A percentile compares a stretch with the other conserved stretches of the same genome.
These are phyloP conservation scores for Macrotus californicus DNA, from an alignment of 2,113 vertebrate species.

Conservation along the genomic window DNA sequence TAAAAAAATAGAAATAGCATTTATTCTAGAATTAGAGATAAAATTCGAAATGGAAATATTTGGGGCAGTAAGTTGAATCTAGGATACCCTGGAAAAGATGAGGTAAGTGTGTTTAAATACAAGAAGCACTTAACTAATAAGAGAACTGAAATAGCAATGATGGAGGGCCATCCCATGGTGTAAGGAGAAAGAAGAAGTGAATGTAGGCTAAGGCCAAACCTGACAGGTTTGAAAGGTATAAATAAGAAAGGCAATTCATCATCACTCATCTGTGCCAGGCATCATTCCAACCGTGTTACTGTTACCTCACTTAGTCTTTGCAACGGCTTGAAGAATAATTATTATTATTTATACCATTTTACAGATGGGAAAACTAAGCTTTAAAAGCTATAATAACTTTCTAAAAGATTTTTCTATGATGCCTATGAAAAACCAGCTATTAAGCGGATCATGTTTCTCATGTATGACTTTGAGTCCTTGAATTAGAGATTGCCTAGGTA, in stretches of 20 bases:
- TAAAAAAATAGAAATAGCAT: not conserved
- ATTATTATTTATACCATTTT: not conserved
- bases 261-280: not conserved
- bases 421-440: not conserved
- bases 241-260: not conserved
- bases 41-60: not conserved
- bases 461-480: not conserved
- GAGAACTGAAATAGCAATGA: not conserved
- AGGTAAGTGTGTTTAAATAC: not conserved
- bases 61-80: not conserved
- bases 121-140: not conserved
- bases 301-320: not conserved
- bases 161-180: not conserved
- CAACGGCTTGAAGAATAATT: not conserved
- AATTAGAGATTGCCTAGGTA: not conserved
- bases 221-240: not conserved
- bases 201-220: not conserved
- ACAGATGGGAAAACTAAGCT: not conserved
- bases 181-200: not conserved
- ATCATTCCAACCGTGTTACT: not conserved
- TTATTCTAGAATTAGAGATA: not conserved
- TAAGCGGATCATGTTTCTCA: not conserved
- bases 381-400: not conserved
- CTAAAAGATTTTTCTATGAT: not conserved
- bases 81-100: not conserved